A percentile compares a stretch with the other conserved stretches of the same genome.
These are phyloP conservation scores for Coranthus polyacanthus DNA, from an alignment of 2,797 vertebrate species.

Conservation along the genomic window DNA sequence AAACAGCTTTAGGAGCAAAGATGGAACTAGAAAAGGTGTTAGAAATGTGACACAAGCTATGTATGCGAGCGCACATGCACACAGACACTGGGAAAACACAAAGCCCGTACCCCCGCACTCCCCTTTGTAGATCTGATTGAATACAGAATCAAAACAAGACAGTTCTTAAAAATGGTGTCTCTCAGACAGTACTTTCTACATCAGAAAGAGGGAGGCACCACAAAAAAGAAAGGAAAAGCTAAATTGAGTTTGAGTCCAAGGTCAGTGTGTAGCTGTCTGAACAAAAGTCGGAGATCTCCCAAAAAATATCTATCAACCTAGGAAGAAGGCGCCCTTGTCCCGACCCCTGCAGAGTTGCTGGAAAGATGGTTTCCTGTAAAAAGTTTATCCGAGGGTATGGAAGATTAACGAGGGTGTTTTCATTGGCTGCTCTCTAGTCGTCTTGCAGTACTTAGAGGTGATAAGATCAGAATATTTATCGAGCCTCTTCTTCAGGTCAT, in stretches of 20 bases:
- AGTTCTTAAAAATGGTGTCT: slow-evolving; percentile 59
- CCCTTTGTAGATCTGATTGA: slow-evolving; percentile 77
- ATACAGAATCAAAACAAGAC: slow-evolving; percentile 75
- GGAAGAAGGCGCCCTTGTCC: slow-evolving; percentile 88
- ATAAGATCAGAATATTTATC: slow-evolving; percentile 96
- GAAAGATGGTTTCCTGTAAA: slow-evolving; percentile 91
- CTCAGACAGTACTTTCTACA: slow-evolving; percentile 65
- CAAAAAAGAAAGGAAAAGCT: slow-evolving; percentile 69
- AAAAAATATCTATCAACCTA: slow-evolving; percentile 83
- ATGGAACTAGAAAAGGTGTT: slow-evolving; percentile 59
- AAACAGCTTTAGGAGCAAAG: slow-evolving; percentile 73
- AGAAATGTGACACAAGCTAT: slow-evolving; percentile 61
- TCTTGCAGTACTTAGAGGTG: slow-evolving; percentile 86
- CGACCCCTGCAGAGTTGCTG: slow-evolving; percentile 90
- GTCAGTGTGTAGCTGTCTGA: slow-evolving; percentile 82
- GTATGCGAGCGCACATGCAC: slow-evolving; percentile 34
- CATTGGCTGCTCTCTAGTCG: slow-evolving; percentile 89
- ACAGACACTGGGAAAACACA: slow-evolving; percentile 27
- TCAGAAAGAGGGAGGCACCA: slow-evolving; percentile 68
- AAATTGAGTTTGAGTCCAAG: slow-evolving; percentile 84
- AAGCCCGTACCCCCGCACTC: slow-evolving; percentile 33
- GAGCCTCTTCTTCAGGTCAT: slow-evolving; percentile 92
- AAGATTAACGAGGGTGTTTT: slow-evolving; percentile 93
- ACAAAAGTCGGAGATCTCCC: slow-evolving; percentile 80
- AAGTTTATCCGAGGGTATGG: slow-evolving; percentile 90